phyloP scores from a whole-genome alignment of 2,113 vertebrate species.

The Crypturellus undulatus region DNA sequence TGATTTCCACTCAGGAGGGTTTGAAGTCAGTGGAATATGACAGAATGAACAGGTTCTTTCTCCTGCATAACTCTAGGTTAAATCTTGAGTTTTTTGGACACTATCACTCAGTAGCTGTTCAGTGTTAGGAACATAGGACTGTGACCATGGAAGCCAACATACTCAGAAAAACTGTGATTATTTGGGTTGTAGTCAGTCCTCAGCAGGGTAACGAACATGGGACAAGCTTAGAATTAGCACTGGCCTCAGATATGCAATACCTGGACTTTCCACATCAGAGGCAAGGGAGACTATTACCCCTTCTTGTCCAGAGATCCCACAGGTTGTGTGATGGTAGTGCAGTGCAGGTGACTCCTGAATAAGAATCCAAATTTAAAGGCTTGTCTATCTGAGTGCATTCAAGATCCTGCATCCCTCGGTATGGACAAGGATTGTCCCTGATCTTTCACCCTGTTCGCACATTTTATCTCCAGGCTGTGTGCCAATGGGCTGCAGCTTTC shows the following conservation, averaged over 20 bases:
- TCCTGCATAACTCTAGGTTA: neutral
- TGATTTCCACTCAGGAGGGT: neutral
- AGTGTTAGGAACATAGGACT: neutral
- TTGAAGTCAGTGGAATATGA: neutral
- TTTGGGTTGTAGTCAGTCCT: neutral
- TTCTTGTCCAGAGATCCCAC: neutral
- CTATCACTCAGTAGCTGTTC: neutral
- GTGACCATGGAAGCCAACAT: neutral
- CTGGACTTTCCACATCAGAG: neutral
- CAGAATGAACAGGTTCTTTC: neutral
- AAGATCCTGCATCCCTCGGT: neutral
- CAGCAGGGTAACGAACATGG: neutral
- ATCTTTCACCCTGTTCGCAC: neutral
- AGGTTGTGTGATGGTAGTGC: fast-evolving
- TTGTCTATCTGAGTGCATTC: neutral
- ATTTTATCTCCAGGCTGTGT: neutral
- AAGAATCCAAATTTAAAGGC: neutral
- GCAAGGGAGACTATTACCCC: neutral
- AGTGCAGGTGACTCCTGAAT: neutral
- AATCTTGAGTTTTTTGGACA: neutral
- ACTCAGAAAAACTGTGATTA: neutral
- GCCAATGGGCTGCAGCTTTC: neutral
- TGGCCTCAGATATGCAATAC: neutral
- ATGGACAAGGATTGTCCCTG: neutral
- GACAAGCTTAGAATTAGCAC: neutral